These are phyloP conservation scores for Rhabdomys pumilio DNA, from an alignment of 2,797 vertebrate genomes.

Conservation along the genomic window DNA sequence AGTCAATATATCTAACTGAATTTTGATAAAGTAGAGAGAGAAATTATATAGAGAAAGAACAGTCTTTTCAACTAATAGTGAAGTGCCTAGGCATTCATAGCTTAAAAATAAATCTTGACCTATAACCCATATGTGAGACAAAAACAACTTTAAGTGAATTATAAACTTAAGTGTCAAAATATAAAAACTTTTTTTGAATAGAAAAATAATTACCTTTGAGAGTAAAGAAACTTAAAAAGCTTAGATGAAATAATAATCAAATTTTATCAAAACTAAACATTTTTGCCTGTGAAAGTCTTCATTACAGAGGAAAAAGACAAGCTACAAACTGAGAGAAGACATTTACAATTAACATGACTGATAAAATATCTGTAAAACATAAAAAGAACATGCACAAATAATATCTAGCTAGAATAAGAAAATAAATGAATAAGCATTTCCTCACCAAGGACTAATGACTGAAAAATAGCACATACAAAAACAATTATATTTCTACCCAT, in stretches of 20 bases:
- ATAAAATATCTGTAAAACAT: background rate
- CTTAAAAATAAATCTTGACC: background rate
- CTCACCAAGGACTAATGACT: background rate
- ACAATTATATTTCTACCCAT: background rate
- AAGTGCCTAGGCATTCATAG: background rate
- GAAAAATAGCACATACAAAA: background rate
- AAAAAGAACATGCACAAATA: background rate
- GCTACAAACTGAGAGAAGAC: background rate
- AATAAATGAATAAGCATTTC: background rate
- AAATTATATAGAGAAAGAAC: background rate
- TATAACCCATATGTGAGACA: background rate
- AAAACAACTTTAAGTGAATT: background rate
- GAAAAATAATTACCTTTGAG: background rate
- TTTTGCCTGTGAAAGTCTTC: background rate
- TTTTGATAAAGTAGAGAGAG: background rate
- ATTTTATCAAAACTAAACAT: background rate
- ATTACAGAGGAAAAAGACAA: background rate
- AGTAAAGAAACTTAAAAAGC: background rate
- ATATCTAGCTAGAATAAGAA: background rate
- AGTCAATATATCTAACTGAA: background rate
- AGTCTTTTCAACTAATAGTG: background rate
- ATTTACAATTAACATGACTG: background rate
- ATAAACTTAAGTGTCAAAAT: background rate
- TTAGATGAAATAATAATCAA: background rate
- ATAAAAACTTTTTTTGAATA: background rate